Evolutionary conservation across 30 jellyfish, hydroid and myxozoan species (phyloP), one percentile per base, ranked within the genome.

Genomic region (Aurelia aurita): DNA sequence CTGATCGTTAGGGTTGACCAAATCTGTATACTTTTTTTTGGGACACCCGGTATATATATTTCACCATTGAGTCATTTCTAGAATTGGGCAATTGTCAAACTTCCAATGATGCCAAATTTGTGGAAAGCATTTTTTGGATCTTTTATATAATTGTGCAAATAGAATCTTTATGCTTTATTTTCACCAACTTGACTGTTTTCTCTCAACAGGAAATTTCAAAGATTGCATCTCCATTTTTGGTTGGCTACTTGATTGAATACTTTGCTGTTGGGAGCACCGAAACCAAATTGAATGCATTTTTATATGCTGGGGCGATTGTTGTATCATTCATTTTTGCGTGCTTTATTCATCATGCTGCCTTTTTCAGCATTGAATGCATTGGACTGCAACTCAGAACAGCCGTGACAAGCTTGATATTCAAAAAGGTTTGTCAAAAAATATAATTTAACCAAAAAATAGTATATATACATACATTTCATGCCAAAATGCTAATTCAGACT

Each of bases 371-470:
- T 6, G 92, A 69, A 45, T 60, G 45, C 45, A 49, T 76, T 70
- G 97, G 97, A 9, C 63, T 78, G 27, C 21, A 74, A 31, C 26
- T 83, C 31, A 69, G 88, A 23, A 31, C 95, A 0, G 95, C 95
- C 1, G 59, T 61, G 18, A 68, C 78, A n/a, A 77, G 84, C 26
- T 27, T 90, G 72, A 62, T 90, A 1, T 90, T 74, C 68, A 77
- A 69, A 65, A 90, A 90, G 88, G 97, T 83, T 74, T 5, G 20
- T 43, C 8, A 1, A 19, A n/a, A 39, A 4, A 21, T 72, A 22
- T n/a, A 3, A 18, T 69, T 19, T 66, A 4, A 20, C 13, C 31
- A 19, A 12, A 31, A 69, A 6, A 15, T 43, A 19, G 12, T 0
- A 34, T 34, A 15, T 29, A 26, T 15, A 9, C 15, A 7, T 14